phyloP scores from a whole-genome alignment of 2,113 vertebrate genomes.

The Saimiri boliviensis region DNA sequence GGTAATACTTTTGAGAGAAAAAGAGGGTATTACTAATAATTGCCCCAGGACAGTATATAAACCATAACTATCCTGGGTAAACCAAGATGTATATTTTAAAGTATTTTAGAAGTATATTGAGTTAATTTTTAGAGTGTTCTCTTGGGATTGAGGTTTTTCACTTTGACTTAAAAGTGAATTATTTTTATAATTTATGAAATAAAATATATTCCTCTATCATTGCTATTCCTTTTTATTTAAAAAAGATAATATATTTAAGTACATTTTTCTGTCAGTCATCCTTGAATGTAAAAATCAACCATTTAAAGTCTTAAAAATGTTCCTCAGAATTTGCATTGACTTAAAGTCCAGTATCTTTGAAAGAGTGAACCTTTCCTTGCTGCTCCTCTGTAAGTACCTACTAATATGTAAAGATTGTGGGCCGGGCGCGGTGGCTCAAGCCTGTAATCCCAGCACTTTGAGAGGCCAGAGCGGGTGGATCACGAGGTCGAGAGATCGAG shows the following conservation, averaged over 20 bases:
- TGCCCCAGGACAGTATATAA: not conserved
- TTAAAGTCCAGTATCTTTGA: not conserved
- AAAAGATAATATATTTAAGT: not conserved
- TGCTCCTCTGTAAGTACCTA: not conserved
- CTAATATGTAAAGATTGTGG: not conserved
- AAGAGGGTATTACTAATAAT: not conserved
- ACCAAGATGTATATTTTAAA: slow-evolving; percentile 26
- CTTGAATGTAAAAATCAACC: not conserved
- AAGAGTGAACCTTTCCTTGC: not conserved
- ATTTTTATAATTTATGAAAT: slow-evolving; percentile 39
- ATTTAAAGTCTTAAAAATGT: not conserved
- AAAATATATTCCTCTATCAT: not conserved
- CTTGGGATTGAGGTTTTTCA: not conserved
- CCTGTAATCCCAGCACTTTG: too few relatives aligned
- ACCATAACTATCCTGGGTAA: not conserved
- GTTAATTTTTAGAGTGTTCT: not conserved
- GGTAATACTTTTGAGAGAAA: slow-evolving; percentile 6
- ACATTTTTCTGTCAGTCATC: not conserved
- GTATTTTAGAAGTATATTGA: slow-evolving; percentile 15
- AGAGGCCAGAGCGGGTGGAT: too few relatives aligned
- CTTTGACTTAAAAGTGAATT: slow-evolving; percentile 41
- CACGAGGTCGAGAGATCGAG: too few relatives aligned
- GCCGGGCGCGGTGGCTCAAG: too few relatives aligned
- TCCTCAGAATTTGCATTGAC: not conserved
- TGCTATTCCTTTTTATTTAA: not conserved